Evolutionary conservation across 2,888 invertebrate genomes (phyloP), one percentile per base, ranked within the genome.

Genomic region (Scaptodrosophila latifasciaeformis): DNA sequence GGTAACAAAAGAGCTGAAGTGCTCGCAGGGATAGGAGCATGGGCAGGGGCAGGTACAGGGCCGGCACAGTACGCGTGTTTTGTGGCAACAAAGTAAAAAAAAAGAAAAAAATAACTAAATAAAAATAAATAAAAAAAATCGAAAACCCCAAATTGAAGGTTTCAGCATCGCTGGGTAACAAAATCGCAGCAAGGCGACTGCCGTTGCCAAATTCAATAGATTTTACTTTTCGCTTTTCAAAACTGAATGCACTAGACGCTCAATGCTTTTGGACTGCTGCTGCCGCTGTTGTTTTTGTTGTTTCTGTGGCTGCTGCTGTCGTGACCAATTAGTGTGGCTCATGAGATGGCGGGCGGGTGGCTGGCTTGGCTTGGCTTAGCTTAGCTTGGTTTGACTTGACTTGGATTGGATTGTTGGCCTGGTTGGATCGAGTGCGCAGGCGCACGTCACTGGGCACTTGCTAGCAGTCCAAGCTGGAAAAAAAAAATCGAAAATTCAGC

Each of bases 161-260:
- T 78, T 78, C 66, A 63, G 51, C 56, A 56, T 62, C 50, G 49
- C 50, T 48, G 51, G 51, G 39, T 55, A 67, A 40, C 37, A 59
- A 47, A 67, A 50, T 59, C 34, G 64, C 64, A 57, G 64, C 53
- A 54, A n/a, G n/a, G 65, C 34, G 13, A 15, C 15, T 34, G 34
- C 42, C 70, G 61, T 72, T 72, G 72, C 79, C 72, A 72, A 72
- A 72, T 79, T 72, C 72, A 72, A 72, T 72, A 79, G 72, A 64
- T 79, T 72, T 72, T 72, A 76, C 72, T 72, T 72, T 72, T 72
- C 66, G 79, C 66, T 72, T 68, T 66, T 67, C 57, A 63, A 67
- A 67, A 67, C 68, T 67, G 68, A 67, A 67, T 59, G 57, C 65
- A 55, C 29, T 34, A 7, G 6, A 27, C 29, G 12, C 34, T 34